Conservation (phyloP, 2,888 invertebrate genomes). For the Agrotis clavis region DNA sequence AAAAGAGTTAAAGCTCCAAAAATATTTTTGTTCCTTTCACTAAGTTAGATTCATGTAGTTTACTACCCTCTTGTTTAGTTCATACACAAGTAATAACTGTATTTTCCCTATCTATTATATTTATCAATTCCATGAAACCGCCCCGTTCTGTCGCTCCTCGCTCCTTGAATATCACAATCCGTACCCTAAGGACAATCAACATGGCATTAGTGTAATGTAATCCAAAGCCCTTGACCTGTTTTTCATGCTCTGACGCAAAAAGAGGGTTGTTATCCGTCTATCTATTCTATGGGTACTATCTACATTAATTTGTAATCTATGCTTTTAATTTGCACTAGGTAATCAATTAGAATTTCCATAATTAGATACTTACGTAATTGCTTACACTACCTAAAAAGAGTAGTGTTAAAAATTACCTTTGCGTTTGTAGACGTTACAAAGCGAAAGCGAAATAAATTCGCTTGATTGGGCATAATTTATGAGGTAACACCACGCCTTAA, state of each 20-base stretch:
- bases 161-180: not conserved
- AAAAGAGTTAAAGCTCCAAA: too few relatives aligned
- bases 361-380: not conserved
- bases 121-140: not conserved
- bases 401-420: too few relatives aligned
- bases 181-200: slow-evolving; percentile 1
- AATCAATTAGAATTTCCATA: not conserved
- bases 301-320: not conserved
- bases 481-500: too few relatives aligned
- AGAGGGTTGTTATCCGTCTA: not conserved
- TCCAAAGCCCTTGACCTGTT: slow-evolving; percentile 33
- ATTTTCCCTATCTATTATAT: not conserved
- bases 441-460: too few relatives aligned
- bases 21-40: not conserved
- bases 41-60: too few relatives aligned
- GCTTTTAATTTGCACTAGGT: not conserved
- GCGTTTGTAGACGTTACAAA: too few relatives aligned
- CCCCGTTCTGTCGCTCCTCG: slow-evolving; percentile 9
- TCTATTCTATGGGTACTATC: not conserved
- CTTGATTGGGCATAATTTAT: too few relatives aligned
- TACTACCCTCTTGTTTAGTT: too few relatives aligned
- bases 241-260: slow-evolving; percentile 9
- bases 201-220: slow-evolving; percentile 19
- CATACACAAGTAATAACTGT: not conserved
- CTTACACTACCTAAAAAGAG: too few relatives aligned